These are phyloP conservation scores for Sminthopsis crassicaudata DNA, from an alignment of 2,113 vertebrate species.

Conservation along the genomic window DNA sequence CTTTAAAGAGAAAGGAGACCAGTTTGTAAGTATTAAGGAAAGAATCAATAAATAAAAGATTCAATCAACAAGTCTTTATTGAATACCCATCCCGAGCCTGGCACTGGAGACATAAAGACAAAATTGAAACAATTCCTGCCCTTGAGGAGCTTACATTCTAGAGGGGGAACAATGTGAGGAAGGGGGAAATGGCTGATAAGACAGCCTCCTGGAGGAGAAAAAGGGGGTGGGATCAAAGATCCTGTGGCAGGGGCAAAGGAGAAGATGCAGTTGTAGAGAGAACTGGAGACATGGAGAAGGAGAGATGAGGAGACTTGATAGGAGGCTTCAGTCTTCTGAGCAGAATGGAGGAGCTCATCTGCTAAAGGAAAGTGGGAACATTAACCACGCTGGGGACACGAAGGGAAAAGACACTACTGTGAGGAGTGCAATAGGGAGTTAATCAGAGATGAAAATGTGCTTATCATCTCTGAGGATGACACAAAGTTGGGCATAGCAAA, in stretches of 20 bases:
- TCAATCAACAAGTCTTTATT: neutral
- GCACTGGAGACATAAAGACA: neutral
- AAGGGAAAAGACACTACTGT: neutral
- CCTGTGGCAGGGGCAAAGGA: neutral
- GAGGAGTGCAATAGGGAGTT: neutral
- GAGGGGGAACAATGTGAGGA: neutral
- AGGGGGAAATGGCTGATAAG: neutral
- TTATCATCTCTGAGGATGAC: neutral
- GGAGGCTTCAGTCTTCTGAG: neutral
- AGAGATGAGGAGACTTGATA: neutral
- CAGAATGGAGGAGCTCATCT: neutral
- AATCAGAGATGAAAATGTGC: neutral
- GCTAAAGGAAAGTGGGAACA: neutral
- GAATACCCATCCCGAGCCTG: neutral
- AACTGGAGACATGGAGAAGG: neutral
- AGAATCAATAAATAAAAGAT: neutral
- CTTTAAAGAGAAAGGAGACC: neutral
- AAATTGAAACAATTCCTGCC: neutral
- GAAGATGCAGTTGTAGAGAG: neutral
- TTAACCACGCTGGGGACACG: neutral
- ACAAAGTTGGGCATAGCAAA: neutral
- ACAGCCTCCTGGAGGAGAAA: neutral
- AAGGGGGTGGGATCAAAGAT: neutral
- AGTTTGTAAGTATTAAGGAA: neutral
- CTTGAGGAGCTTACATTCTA: neutral